Evolutionary conservation across 35 echinoderm and acorn worm genomes (phyloP).

Genomic region (Lytechinus pictus): DNA sequence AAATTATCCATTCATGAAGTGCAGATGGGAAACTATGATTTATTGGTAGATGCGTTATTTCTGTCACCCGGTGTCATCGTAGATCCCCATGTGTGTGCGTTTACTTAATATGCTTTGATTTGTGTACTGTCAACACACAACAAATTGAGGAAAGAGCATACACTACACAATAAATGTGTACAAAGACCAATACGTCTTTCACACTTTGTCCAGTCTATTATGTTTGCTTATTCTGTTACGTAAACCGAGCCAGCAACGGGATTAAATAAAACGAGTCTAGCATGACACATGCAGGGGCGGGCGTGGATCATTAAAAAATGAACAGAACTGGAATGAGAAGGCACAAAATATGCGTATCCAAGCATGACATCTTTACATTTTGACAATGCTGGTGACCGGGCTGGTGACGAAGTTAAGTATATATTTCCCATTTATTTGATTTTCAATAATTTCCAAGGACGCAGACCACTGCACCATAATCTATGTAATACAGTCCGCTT

Average conservation of each 20-base stretch:
- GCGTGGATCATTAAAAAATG: neutral
- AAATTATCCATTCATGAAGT: neutral
- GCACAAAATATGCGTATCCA: neutral
- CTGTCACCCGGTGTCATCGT: neutral
- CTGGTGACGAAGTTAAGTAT: neutral
- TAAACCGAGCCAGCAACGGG: neutral
- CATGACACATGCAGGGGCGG: neutral
- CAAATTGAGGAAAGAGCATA: neutral
- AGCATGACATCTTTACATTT: neutral
- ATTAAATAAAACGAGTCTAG: neutral
- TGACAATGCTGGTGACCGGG: neutral
- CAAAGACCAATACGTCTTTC: neutral
- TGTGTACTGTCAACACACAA: neutral
- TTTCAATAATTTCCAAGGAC: neutral
- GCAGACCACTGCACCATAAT: no score
- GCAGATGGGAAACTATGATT: neutral
- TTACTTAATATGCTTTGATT: neutral
- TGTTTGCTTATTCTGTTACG: neutral
- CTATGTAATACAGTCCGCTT: neutral
- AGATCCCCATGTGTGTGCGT: neutral
- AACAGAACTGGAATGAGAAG: neutral
- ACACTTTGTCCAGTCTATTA: neutral
- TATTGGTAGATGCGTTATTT: neutral
- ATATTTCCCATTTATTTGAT: neutral
- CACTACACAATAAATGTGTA: neutral